A percentile compares a stretch with the other conserved stretches of the same genome.
phyloP scores from a whole-genome alignment of 1,140 invertebrate genomes.

The Geopemphigus sp. region DNA sequence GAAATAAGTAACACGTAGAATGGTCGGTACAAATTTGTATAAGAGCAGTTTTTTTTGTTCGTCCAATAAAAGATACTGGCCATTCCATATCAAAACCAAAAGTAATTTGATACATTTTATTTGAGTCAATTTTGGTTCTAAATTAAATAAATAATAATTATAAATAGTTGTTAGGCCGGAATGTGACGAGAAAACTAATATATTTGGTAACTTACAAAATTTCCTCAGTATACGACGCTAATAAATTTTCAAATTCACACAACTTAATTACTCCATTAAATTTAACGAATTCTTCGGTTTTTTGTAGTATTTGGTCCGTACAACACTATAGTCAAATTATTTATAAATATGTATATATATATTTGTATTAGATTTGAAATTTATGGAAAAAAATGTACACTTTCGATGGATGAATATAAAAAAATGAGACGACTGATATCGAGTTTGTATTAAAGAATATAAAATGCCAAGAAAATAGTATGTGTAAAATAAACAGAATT shows the following conservation, averaged over 20 bases:
- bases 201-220: constrained; percentile 7
- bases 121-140: constrained; percentile 4
- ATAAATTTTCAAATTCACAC: neutral
- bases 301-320: neutral
- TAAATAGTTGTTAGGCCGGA: neutral
- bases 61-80: neutral
- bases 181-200: neutral
- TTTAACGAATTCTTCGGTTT: neutral
- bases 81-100: constrained; percentile 44
- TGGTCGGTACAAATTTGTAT: constrained; percentile 41
- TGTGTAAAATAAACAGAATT: no score
- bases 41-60: constrained; percentile 27
- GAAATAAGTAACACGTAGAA: constrained; percentile 27
- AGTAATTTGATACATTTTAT: neutral
- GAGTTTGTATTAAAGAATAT: neutral
- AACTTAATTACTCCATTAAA: constrained; percentile 11
- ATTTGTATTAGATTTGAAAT: neutral
- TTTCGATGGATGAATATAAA: no score
- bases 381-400: neutral
- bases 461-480: neutral
- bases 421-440: neutral
- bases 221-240: neutral
- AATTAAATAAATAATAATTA: neutral
- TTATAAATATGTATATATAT: neutral
- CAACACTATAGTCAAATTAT: neutral